Evolutionary conservation across 2,888 invertebrate genomes (phyloP).

Genomic region (Andrena bicolor): DNA sequence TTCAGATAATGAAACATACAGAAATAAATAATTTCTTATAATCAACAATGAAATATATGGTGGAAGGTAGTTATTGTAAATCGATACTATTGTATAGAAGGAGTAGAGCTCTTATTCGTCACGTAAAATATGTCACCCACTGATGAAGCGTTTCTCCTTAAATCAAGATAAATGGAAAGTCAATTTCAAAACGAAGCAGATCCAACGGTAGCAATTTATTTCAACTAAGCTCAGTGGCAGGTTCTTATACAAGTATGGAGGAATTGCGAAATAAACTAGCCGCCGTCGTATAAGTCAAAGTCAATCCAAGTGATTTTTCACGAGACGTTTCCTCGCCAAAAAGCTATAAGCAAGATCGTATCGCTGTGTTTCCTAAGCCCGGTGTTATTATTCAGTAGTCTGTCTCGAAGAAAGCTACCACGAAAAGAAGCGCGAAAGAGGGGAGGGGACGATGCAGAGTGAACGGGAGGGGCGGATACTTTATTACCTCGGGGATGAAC

Average conservation of each 20-base stretch:
- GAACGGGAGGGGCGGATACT: constrained; percentile 41
- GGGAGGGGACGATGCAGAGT: constrained; percentile 2
- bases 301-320: constrained; percentile 24
- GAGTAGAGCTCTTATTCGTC: not conserved
- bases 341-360: constrained; percentile 35
- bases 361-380: constrained; percentile 30
- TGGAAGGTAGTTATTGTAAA: not conserved
- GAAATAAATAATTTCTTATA: too few species aligned
- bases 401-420: constrained; percentile 41
- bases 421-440: constrained; percentile 29
- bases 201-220: constrained; percentile 13
- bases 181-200: constrained; percentile 8
- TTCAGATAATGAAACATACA: too few species aligned
- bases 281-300: constrained; percentile 38
- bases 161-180: constrained; percentile 25
- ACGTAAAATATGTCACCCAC: constrained; percentile 16
- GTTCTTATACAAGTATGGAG: not conserved
- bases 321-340: not conserved
- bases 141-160: not conserved
- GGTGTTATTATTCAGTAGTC: constrained; percentile 43
- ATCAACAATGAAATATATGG: not conserved
- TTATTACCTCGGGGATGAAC: constrained; percentile 70
- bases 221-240: not conserved
- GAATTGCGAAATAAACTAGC: constrained; percentile 7
- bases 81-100: not conserved